Evolutionary conservation across 2,797 vertebrate species (phyloP).

Genomic region (Girardinus metallicus): DNA sequence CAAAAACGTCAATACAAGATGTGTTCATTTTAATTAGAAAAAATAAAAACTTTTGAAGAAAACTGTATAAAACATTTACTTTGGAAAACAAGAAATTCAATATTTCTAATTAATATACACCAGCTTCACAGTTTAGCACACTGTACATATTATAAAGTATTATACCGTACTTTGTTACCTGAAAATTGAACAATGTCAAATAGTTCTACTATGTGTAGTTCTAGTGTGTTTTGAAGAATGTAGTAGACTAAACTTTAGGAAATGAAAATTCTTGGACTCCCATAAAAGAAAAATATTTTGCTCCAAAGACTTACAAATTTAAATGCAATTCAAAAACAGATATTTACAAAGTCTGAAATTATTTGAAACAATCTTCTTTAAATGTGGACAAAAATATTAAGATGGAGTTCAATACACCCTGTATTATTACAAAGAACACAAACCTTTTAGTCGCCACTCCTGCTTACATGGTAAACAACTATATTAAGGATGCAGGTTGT

Average conservation of each 20-base stretch:
- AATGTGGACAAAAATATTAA: not conserved
- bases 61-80: slow-evolving; percentile 65
- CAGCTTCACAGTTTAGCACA: slow-evolving; percentile 8
- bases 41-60: slow-evolving; percentile 56
- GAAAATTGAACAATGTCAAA: slow-evolving; percentile 20
- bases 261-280: not conserved
- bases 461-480: not conserved
- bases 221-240: slow-evolving; percentile 11
- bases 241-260: slow-evolving; percentile 3
- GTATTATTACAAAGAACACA: not conserved
- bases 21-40: slow-evolving; percentile 65
- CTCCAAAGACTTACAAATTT: slow-evolving; percentile 16
- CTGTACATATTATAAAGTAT: slow-evolving; percentile 40
- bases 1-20: not conserved
- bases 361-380: not conserved
- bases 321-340: slow-evolving; percentile 31
- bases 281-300: slow-evolving; percentile 15
- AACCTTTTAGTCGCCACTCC: not conserved
- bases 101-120: slow-evolving; percentile 34
- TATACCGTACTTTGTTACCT: slow-evolving; percentile 36
- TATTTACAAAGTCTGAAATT: not conserved
- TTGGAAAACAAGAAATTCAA: slow-evolving; percentile 21
- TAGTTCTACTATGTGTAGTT: not conserved
- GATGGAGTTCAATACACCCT: not conserved
- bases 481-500: not conserved